Conservation (phyloP, 30 jellyfish, hydroid and myxozoan genomes). For the Cassiopea andromeda region DNA sequence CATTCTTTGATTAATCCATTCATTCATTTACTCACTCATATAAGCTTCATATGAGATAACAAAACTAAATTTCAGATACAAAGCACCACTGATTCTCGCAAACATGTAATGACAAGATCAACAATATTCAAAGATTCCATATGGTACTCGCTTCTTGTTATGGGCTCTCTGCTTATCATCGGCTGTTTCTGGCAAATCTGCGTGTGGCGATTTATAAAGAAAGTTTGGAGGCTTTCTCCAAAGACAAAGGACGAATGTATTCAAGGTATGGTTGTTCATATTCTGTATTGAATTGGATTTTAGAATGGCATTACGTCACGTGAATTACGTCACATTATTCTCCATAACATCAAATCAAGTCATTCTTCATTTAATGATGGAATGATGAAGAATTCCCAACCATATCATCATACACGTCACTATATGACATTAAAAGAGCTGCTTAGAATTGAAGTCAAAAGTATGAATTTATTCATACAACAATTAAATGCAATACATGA, state of each 20-base stretch:
- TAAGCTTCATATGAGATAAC: too few relatives aligned
- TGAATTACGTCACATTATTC: too few relatives aligned
- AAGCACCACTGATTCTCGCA: not conserved
- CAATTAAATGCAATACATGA: too few relatives aligned
- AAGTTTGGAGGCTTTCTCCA: not conserved
- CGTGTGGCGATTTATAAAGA: not conserved
- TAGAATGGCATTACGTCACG: too few relatives aligned
- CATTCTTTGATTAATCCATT: not conserved
- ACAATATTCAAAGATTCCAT: conserved; percentile 9
- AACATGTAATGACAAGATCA: not conserved
- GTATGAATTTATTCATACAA: too few relatives aligned
- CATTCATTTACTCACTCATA: not conserved
- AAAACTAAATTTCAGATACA: not conserved
- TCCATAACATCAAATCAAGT: too few relatives aligned
- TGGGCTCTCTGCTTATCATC: conserved; percentile 6
- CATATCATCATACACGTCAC: too few relatives aligned
- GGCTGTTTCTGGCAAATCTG: conserved; percentile 28
- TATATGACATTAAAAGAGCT: too few relatives aligned
- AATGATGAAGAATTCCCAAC: too few relatives aligned
- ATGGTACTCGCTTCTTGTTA: not conserved
- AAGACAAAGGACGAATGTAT: conserved; percentile 11
- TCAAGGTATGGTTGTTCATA: not conserved
- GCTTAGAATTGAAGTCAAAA: too few relatives aligned
- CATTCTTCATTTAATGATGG: too few relatives aligned
- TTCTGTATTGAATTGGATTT: too few relatives aligned